Evolutionary conservation across 2,888 invertebrate species (phyloP), one percentile per base, ranked within the genome.

Genomic region (Cremastinae sp.): DNA sequence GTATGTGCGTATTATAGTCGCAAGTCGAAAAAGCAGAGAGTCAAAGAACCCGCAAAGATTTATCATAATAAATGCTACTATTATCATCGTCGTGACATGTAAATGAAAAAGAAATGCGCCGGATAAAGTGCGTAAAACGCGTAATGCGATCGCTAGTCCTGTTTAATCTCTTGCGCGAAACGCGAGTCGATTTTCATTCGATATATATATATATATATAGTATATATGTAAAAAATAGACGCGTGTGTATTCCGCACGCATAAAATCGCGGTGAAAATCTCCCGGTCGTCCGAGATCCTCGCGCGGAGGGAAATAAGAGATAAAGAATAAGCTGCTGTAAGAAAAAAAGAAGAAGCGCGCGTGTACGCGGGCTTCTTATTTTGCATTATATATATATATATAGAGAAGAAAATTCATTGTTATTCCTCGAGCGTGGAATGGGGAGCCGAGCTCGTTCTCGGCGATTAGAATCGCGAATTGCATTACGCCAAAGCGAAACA

Each of bases 381-480:
- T 51, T 43, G 53, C 56, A 28, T 20, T 18, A 45, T 45, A 41
- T n/a, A n/a, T n/a, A n/a, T n/a, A n/a, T n/a, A n/a, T n/a, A n/a
- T n/a, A n/a, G n/a, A n/a, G n/a, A n/a, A 76, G 62, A 72, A 76
- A 73, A 76, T 76, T 73, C 76, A 76, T 76, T 73, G 59, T 73
- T 76, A 76, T 76, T 76, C 76, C 51, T n/a, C n/a, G n/a, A n/a
- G 34, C 53, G 22, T 58, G 69, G 53, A 69, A 45, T 49, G 64
- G 51, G 58, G 64, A 58, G 54, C 41, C 71, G 71, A 61, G 61
- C 51, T 56, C 36, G 4, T 7, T 12, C 34, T 45, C n/a, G 45
- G 14, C 59, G 76, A 73, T 76, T 73, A 69, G 64, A 59, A 76
- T 76, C 76, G 76, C 53, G 73, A 76, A 76, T 76, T 65, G 59